Evolutionary conservation across 2,797 vertebrate genomes (phyloP), one percentile per base, ranked within the genome.

Genomic region (Gymnodraco acuticeps): DNA sequence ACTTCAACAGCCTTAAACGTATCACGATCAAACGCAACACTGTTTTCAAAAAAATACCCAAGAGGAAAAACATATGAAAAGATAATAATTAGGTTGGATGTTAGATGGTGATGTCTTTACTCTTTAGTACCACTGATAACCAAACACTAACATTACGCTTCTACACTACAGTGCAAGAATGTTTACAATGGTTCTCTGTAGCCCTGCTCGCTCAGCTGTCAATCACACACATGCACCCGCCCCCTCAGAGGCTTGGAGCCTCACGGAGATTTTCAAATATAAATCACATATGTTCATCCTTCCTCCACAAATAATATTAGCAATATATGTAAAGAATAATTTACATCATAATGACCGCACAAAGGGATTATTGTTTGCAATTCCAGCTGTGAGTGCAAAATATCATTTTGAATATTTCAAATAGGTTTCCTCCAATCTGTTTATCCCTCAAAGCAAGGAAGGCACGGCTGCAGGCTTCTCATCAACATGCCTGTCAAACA

Each of bases 401-500:
- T n/a, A 16, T 46, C 0, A 23, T 45, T 63, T 46, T 27, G 3
- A 20, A n/a, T 11, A 50, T 20, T 68, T 50, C 14, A 43, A 19
- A 41, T 12, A 23, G 12, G 10, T 55, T 23, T 73, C 33, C 46
- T 43, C 70, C n/a, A 15, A 2, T 11, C 4, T 45, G 55, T 60
- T 62, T 31, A 70, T 61, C 23, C 60, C 53, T 27, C 62, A 51
- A 45, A 73, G 62, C 47, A 69, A 19, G 64, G 51, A 69, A 46
- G 23, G 19, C 14, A 1, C 7, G 45, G 78, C 85, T 68, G 45
- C 60, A 69, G 64, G 65, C 60, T 54, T 71, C 80, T 85, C 59
- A 87, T 82, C 70, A 88, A 70, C 68, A 75, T 79, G 72, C 69
- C 70, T 41, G 62, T 83, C 74, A 85, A 72, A 80, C 5, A 60